Base-by-base conservation (phyloP, 2,113 vertebrate genomes). In the Monopterus albus region DNA sequence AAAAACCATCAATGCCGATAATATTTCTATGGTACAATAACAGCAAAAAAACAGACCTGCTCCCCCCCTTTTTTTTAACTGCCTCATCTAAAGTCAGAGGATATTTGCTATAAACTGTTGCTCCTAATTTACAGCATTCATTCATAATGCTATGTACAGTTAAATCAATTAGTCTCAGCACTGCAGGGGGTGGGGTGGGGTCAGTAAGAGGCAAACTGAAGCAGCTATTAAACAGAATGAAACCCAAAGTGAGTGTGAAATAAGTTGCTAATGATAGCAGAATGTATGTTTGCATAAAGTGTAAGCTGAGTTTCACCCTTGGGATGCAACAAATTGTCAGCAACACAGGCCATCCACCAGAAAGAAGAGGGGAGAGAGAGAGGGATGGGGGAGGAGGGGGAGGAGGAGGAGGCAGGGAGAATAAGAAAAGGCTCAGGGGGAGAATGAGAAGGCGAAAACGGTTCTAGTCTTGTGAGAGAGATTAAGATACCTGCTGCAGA, bases 221-320 rank as follows among this genome's bases (percentile, higher is more conserved):
- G 74, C 71, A 59, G 70, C 66, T 35, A 62, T 59, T 80, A 75
- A 60, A 66, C 52, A 62, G 38, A 80, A 68, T 74, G 43, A 79
- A 76, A 63, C 56, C 85, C 76, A 76, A 62, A 84, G 75, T 12
- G 69, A 83, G 70, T 75, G 81, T 81, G 85, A 79, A 86, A 83
- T 66, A 77, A 74, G 78, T 83, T 72, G 75, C 72, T 82, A 85
- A 88, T 83, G 78, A 85, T 73, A 78, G 82, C 79, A 78, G 79
- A 81, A 81, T 76, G 72, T 64, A 70, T 87, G 81, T 89, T 87
- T 77, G 74, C 71, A 56, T 77, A 58, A 76, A 84, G 64, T 35
- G 62, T 50, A 50, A 84, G 67, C 79, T 28, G 68, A 67, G 46
- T 26, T 33, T 29, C 33, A 46, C 61, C 57, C 56, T 26, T 18